Evolutionary conservation across 23 tunicate species (phyloP).

Genomic region (Halocynthia roretzi): DNA sequence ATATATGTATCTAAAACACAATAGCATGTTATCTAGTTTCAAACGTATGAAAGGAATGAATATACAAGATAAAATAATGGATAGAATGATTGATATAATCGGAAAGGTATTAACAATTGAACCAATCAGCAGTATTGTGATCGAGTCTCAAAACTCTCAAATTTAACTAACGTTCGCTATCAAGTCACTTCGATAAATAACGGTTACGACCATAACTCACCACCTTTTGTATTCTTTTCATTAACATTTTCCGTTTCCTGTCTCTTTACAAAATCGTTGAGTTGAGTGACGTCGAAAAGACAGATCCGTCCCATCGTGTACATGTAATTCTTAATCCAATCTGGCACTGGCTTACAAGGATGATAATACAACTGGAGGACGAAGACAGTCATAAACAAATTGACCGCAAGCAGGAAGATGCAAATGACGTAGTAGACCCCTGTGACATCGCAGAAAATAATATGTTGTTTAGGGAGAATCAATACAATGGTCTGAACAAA

Average conservation of each 20-base stretch:
- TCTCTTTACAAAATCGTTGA: neutral
- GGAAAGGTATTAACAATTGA: no score
- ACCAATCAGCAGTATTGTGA: no score
- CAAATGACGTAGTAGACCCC: conserved; percentile 65
- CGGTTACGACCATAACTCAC: no score
- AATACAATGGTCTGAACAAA: neutral
- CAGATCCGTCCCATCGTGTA: neutral
- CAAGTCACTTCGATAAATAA: no score
- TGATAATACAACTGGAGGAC: conserved; percentile 68
- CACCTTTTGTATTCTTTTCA: neutral
- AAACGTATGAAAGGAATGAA: no score
- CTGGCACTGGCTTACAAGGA: conserved; percentile 27
- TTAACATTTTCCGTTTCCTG: neutral
- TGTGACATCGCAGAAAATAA: neutral
- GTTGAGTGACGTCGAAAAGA: conserved; percentile 6
- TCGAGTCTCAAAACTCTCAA: no score
- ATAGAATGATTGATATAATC: no score
- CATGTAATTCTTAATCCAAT: conserved; percentile 4
- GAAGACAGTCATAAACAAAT: conserved; percentile 70
- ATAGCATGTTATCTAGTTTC: no score
- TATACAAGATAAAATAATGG: no score
- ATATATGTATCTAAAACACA: no score
- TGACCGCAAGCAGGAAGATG: conserved; percentile 63
- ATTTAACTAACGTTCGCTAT: no score
- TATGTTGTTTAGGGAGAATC: neutral